A percentile compares a stretch with the other conserved stretches of the same genome.
Conservation (phyloP, 2,113 vertebrate species). For the Rattus norvegicus region GRCr8 NC_086039.1:123233001-123233500, state of each 20-base stretch:
- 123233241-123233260: not conserved
- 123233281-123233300: not conserved
- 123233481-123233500: not conserved
- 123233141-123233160: not conserved
- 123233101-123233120: not conserved
- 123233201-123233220: not conserved
- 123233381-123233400: not conserved
- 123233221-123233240: not conserved
- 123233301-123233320: not conserved
- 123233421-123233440: not conserved
- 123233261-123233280: not conserved
- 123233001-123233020: not conserved
- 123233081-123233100: not conserved
- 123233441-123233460: not conserved
- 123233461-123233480: not conserved
- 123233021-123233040: not conserved
- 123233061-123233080: not conserved
- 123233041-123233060: not conserved
- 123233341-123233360: not conserved
- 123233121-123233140: not conserved
- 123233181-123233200: not conserved
- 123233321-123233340: not conserved
- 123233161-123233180: not conserved
- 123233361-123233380: not conserved
- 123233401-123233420: not conserved